Evolutionary conservation across 1,140 invertebrate species (phyloP).

Genomic region (Maniola jurtina): DNA sequence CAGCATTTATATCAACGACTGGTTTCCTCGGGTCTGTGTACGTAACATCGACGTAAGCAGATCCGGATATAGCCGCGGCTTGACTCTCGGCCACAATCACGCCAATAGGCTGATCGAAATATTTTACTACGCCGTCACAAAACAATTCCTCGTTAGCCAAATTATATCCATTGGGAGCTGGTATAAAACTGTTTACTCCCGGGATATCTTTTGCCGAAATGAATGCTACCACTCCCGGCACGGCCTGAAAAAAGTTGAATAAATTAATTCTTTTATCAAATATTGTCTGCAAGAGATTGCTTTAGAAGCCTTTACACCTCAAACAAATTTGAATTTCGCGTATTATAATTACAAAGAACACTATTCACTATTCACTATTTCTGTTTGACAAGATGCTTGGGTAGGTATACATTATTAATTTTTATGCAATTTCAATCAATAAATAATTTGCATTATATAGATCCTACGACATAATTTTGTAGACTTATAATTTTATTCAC

Average conservation of each 20-base stretch:
- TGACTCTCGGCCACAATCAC: constrained; percentile 83
- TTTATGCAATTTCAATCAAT: no score
- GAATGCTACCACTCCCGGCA: constrained; percentile 84
- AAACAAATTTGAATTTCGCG: no score
- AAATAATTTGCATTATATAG: no score
- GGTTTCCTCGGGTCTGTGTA: constrained; percentile 71
- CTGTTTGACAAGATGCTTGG: no score
- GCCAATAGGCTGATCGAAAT: constrained; percentile 86
- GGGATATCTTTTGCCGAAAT: constrained; percentile 67
- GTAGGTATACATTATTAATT: no score
- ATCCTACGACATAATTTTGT: no score
- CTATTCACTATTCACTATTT: no score
- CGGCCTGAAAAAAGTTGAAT: neutral
- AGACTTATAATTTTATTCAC: no score
- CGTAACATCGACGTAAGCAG: constrained; percentile 82
- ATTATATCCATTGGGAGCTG: constrained; percentile 29
- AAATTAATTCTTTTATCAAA: no score
- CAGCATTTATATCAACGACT: constrained; percentile 45
- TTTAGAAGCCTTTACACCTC: no score
- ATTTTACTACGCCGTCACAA: constrained; percentile 75
- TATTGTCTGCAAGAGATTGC: no score
- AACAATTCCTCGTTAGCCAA: constrained; percentile 75
- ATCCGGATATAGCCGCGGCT: constrained; percentile 81
- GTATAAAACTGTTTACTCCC: constrained; percentile 82
- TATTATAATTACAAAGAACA: no score